These are phyloP conservation scores for Phenganax marumi DNA, from an alignment of 92 coral and sea anemone genomes.

Conservation along the genomic window DNA sequence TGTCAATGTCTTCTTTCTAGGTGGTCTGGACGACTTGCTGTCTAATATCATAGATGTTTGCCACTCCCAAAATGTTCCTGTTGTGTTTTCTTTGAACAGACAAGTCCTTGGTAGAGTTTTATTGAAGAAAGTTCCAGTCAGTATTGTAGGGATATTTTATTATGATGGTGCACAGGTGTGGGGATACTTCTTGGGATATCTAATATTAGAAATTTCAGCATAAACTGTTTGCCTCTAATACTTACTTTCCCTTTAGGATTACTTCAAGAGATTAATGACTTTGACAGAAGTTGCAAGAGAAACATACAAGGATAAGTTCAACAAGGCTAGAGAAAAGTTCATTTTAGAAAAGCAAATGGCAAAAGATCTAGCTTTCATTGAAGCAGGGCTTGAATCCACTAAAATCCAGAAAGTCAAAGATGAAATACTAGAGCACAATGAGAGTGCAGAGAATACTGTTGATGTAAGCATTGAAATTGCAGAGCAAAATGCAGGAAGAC, in stretches of 20 bases:
- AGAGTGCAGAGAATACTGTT: too few species aligned
- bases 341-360: constrained; percentile 28
- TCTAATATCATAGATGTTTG: constrained; percentile 70
- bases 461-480: too few species aligned
- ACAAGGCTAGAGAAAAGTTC: constrained; percentile 48
- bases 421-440: background rate
- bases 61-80: constrained; percentile 73
- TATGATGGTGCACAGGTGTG: constrained; percentile 95
- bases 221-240: background rate
- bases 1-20: constrained; percentile 16
- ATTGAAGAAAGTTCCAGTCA: constrained; percentile 92
- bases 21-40: constrained; percentile 91
- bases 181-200: too few species aligned
- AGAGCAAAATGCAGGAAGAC: too few species aligned
- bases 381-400: background rate
- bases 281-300: constrained; percentile 71
- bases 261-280: constrained; percentile 74
- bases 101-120: constrained; percentile 80
- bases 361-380: background rate
- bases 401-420: background rate
- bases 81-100: constrained; percentile 87
- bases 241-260: constrained; percentile 53
- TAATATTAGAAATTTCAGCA: background rate
- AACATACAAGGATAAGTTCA: constrained; percentile 72
- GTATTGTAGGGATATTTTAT: constrained; percentile 86